These are phyloP conservation scores for Scolopax mira DNA, from an alignment of 2,113 vertebrate species.

Conservation along the genomic window DNA sequence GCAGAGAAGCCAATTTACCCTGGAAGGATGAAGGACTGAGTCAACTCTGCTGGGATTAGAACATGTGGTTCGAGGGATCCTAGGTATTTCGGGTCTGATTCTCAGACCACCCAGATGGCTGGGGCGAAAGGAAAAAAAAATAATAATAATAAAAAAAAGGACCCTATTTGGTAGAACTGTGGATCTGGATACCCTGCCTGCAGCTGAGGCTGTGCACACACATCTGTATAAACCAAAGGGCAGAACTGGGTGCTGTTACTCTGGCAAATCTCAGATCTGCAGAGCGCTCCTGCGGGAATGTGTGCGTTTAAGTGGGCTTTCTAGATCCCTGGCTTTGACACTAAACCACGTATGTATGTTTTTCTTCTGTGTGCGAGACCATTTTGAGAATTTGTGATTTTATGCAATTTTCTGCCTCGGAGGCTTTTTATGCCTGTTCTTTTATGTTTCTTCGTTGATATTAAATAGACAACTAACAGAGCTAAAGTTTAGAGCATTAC, in stretches of 20 bases:
- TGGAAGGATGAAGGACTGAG: slow-evolving; percentile 62
- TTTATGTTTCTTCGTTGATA: slow-evolving; percentile 14
- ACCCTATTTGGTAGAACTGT: slow-evolving; percentile 20
- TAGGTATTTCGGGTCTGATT: slow-evolving; percentile 48
- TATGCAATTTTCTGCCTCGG: neutral
- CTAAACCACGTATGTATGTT: neutral
- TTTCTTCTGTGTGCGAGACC: slow-evolving; percentile 29
- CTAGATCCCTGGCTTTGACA: slow-evolving; percentile 19
- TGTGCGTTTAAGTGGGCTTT: neutral
- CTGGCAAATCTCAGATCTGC: neutral
- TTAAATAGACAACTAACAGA: slow-evolving; percentile 7
- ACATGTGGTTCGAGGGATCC: slow-evolving; percentile 58
- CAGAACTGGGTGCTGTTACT: slow-evolving; percentile 29
- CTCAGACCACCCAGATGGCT: slow-evolving; percentile 61
- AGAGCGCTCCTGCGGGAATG: neutral
- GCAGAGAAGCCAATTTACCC: slow-evolving; percentile 53
- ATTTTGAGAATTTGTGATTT: slow-evolving; percentile 42
- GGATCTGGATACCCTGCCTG: neutral
- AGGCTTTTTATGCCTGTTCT: slow-evolving; percentile 5
- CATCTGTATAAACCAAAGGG: neutral
- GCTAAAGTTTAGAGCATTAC: neutral
- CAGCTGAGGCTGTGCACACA: neutral
- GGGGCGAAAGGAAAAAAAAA: neutral
- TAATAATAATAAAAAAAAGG: neutral
- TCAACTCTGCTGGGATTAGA: slow-evolving; percentile 64